Percentiles rank a stretch among this genome's conserved stretches.
phyloP scores from a whole-genome alignment of 2,888 invertebrate species.

The Miltochrista miniata region DNA sequence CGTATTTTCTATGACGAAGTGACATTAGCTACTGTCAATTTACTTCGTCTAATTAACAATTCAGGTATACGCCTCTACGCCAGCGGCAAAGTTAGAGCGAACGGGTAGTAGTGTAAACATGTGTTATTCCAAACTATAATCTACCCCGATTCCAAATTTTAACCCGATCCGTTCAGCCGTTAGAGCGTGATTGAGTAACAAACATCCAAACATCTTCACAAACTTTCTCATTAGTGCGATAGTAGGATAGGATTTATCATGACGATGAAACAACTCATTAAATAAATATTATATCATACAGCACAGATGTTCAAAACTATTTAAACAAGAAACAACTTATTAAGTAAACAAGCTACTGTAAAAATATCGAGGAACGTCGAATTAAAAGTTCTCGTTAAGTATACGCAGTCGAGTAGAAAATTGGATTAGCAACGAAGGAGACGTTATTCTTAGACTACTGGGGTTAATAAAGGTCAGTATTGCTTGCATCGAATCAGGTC shows the following conservation, averaged over 20 bases:
- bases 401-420: constrained; percentile 56
- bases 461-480: constrained; percentile 5
- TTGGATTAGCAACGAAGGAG: constrained; percentile 60
- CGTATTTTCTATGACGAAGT: too few species aligned
- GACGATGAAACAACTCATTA: background rate
- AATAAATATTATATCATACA: background rate
- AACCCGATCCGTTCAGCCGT: too few species aligned
- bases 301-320: constrained; percentile 3
- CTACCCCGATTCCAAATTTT: too few species aligned
- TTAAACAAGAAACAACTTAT: constrained; percentile 25
- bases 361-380: constrained; percentile 53
- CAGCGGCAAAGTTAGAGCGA: too few species aligned
- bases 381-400: constrained; percentile 61
- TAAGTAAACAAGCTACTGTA: constrained; percentile 31
- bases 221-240: too few species aligned
- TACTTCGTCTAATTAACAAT: too few species aligned
- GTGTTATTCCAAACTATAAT: too few species aligned
- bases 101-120: too few species aligned
- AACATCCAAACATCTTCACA: background rate
- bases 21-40: too few species aligned
- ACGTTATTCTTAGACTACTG: constrained; percentile 42
- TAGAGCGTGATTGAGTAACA: too few species aligned
- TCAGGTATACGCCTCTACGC: too few species aligned
- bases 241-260: background rate
- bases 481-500: too few species aligned